Conservation (phyloP, 2,888 invertebrate genomes). For the Heliconius charithonia region DNA sequence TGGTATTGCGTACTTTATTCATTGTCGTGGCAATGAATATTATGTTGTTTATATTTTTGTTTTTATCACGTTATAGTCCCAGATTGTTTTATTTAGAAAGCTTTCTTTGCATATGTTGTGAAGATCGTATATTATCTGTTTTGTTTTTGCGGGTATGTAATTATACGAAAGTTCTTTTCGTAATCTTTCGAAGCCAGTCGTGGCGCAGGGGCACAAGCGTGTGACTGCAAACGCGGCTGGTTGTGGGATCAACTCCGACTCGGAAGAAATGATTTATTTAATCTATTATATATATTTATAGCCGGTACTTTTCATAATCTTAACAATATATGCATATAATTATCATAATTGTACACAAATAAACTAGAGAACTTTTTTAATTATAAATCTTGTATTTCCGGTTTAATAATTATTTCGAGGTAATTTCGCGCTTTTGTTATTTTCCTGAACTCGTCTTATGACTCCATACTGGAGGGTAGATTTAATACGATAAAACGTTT, state of each 20-base stretch:
- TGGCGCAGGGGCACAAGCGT: too few relatives aligned
- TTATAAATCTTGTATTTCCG: neutral
- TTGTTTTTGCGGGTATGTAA: slow-evolving; percentile 1
- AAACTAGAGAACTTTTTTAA: too few relatives aligned
- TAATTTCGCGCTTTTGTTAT: neutral
- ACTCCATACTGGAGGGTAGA: neutral
- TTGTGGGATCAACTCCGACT: too few relatives aligned
- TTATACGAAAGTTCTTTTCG: neutral
- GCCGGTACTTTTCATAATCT: neutral
- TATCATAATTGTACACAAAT: neutral
- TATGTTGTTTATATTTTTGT: slow-evolving; percentile 24
- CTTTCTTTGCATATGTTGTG: neutral
- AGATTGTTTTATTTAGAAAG: neutral
- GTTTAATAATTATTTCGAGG: too few relatives aligned
- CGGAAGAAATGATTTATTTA: too few relatives aligned
- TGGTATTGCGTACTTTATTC: slow-evolving; percentile 10
- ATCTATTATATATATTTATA: too few relatives aligned
- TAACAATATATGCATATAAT: neutral
- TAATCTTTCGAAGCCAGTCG: too few relatives aligned
- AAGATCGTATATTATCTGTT: neutral
- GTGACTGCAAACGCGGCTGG: too few relatives aligned
- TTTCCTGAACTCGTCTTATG: neutral
- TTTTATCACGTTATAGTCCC: slow-evolving; percentile 39
- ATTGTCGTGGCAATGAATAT: slow-evolving; percentile 20
- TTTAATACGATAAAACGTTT: neutral